A percentile compares a stretch with the other conserved stretches of the same genome.
Conservation (phyloP, 2,113 vertebrate species). For the Tragelaphus buxtoni region DNA sequence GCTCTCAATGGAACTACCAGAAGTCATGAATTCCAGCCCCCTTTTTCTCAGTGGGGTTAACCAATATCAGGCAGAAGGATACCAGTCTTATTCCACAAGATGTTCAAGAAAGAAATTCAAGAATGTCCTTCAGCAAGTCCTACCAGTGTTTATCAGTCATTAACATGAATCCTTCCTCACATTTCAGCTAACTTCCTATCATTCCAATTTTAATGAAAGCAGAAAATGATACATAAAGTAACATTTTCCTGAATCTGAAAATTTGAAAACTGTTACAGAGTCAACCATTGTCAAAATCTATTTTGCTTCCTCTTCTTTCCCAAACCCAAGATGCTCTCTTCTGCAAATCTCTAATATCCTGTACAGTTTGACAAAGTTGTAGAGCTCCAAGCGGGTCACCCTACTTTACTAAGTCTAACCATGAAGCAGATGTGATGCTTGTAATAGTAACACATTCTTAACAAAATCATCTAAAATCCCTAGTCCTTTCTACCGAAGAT, state of each 20-base stretch:
- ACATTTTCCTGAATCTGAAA: neutral
- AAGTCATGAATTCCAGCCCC: neutral
- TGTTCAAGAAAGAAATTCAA: neutral
- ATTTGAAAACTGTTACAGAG: neutral
- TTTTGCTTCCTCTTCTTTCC: neutral
- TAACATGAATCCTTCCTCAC: neutral
- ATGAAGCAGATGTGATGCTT: neutral
- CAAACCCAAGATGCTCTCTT: neutral
- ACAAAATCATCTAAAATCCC: neutral
- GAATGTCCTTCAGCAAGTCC: constrained; percentile 13
- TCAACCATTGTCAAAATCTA: neutral
- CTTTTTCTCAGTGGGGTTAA: neutral
- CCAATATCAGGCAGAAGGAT: neutral
- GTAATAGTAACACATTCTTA: neutral
- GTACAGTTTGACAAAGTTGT: neutral
- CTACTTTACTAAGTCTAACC: neutral
- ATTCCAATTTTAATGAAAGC: neutral
- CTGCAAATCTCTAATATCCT: neutral
- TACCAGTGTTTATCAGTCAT: neutral
- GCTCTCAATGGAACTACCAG: neutral
- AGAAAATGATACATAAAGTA: neutral
- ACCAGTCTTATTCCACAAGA: neutral
- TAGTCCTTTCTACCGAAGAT: neutral
- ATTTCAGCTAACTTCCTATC: neutral
- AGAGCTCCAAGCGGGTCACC: neutral